Conservation (phyloP, 2,888 invertebrate species). For the Metallyticus violacea region DNA sequence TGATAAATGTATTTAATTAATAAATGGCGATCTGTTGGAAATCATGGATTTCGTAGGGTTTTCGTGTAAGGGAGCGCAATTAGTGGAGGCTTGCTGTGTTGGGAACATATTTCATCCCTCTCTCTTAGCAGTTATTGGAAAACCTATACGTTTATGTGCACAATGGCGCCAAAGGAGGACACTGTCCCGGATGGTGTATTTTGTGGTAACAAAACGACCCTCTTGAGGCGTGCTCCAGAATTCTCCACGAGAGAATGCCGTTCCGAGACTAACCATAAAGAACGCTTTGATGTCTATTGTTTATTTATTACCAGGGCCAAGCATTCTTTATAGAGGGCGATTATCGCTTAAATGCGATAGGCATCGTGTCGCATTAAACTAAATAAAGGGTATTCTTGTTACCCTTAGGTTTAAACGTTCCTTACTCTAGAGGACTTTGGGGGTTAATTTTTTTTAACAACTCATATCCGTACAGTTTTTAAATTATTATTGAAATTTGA, state of each 20-base stretch:
- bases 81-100: not conserved
- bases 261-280: not conserved
- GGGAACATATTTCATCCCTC: not conserved
- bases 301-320: not conserved
- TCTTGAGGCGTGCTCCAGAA: not conserved
- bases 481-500: too few relatives aligned
- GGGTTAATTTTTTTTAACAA: too few relatives aligned
- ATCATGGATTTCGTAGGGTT: not conserved
- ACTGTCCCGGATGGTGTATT: not conserved
- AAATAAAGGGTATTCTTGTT: not conserved
- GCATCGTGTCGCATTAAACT: not conserved
- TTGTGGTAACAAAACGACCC: not conserved
- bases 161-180: not conserved
- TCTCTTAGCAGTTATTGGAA: not conserved
- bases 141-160: not conserved
- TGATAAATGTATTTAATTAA: not conserved
- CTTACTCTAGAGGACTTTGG: too few relatives aligned
- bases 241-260: not conserved
- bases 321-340: not conserved
- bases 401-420: not conserved
- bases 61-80: too few relatives aligned
- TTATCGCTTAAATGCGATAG: not conserved
- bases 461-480: too few relatives aligned
- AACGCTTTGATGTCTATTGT: not conserved
- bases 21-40: not conserved